Evolutionary conservation across 2,113 vertebrate genomes (phyloP).

Genomic region (Onychostruthus taczanowskii): DNA sequence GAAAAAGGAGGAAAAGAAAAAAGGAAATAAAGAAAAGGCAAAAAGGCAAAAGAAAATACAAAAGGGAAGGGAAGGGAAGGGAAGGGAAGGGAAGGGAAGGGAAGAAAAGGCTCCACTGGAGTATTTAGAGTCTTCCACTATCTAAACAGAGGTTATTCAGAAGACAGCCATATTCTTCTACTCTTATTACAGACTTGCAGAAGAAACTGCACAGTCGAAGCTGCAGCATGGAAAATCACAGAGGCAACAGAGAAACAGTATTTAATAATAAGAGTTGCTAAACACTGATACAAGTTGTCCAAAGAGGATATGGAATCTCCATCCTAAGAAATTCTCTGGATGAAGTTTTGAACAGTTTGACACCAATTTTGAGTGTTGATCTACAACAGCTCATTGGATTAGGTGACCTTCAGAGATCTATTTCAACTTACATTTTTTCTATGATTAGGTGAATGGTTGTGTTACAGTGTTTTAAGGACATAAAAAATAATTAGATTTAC

Average conservation of each 20-base stretch:
- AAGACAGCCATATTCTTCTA: background rate
- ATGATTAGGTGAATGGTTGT: background rate
- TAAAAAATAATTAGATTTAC: background rate
- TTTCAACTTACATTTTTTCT: background rate
- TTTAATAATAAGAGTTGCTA: background rate
- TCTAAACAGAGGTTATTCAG: background rate
- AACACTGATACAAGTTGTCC: background rate
- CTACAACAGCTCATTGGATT: background rate
- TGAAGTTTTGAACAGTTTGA: background rate
- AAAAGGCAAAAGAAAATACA: too few species aligned
- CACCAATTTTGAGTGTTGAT: background rate
- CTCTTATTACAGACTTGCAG: background rate
- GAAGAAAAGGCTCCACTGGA: fast-evolving
- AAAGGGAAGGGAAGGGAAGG: background rate
- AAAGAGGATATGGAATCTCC: background rate
- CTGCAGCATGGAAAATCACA: background rate
- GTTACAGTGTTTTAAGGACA: background rate
- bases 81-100: too few species aligned
- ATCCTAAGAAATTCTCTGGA: background rate
- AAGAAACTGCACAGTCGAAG: background rate
- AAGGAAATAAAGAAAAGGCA: background rate
- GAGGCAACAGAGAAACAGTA: background rate
- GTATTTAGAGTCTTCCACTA: background rate
- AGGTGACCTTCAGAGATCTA: background rate
- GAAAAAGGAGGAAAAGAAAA: background rate